phyloP scores from a whole-genome alignment of 2,888 invertebrate species.

The Suillia variegata region DNA sequence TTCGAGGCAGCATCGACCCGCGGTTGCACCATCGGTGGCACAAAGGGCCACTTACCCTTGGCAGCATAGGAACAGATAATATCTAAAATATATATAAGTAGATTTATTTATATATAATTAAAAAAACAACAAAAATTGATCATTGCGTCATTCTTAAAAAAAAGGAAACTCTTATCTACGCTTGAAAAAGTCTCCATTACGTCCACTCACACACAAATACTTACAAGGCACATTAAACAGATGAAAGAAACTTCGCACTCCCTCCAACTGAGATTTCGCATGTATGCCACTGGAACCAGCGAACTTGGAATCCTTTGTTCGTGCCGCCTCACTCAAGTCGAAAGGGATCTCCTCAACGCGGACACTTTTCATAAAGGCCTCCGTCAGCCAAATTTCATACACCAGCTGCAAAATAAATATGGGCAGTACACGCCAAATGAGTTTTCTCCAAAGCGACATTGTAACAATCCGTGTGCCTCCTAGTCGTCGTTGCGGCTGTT shows the following conservation, averaged over 20 bases:
- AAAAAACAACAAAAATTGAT: background rate
- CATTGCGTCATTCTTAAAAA: background rate
- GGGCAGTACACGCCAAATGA: slow-evolving; percentile 37
- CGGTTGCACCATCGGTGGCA: slow-evolving; percentile 55
- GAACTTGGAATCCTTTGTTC: background rate
- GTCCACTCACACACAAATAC: slow-evolving; percentile 17
- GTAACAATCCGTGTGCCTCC: slow-evolving; percentile 2
- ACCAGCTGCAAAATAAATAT: slow-evolving; percentile 36
- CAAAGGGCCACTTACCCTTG: slow-evolving; percentile 60
- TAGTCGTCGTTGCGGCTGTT: background rate
- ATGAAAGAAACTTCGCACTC: slow-evolving; percentile 53
- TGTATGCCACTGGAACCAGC: slow-evolving; percentile 41
- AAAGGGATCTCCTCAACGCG: slow-evolving; percentile 51
- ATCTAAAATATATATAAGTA: no score
- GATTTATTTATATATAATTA: background rate
- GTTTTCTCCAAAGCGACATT: slow-evolving; percentile 28
- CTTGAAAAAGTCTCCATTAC: background rate
- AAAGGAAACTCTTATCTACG: background rate
- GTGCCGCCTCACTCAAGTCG: slow-evolving; percentile 17
- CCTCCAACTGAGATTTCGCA: slow-evolving; percentile 45
- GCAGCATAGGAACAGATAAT: slow-evolving; percentile 59
- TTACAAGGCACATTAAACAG: slow-evolving; percentile 58
- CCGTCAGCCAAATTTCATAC: slow-evolving; percentile 29
- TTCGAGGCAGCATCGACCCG: slow-evolving; percentile 53
- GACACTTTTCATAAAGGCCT: slow-evolving; percentile 44